Evolutionary conservation across 2,797 vertebrate species (phyloP), one percentile per base, ranked within the genome.

Genomic region (Pipistrellus pygmaeus): DNA sequence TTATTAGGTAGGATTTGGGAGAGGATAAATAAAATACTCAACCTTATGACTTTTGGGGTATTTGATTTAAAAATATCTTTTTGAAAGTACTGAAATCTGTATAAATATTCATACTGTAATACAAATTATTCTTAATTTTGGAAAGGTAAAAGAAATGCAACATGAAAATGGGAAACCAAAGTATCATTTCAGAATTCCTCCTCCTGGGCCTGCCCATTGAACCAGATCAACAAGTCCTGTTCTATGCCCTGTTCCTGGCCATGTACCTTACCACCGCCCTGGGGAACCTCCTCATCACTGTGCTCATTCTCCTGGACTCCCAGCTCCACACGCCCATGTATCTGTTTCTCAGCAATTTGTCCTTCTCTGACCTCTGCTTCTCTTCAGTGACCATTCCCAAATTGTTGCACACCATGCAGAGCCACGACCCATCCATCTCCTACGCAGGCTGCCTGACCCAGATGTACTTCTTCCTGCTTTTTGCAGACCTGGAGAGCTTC

Each of bases 401-500:
- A 4, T 8, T 96, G 44, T 2, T 96, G 9, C 60, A 91, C 13
- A 85, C 69, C 90, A 94, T 93, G 69, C 94, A 87, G 35, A 93
- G 48, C 32, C 76, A 72, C 3, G 6, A 14, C 38, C 14, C 57
- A 6, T 44, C 94, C 12, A 91, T 97, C 10, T 17, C 83, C 3
- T 96, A 97, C 27, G 30, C 96, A 0, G 96, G 93, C 9, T 98
- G 98, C 72, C 69, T 98, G 51, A 48, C 98, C 3, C 98, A 98
- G 32, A 96, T 95, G 71, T 96, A 98, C 32, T 97, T 98, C 83
- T 97, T 98, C 55, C 92, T 98, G 41, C 85, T 97, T 30, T 98
- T 98, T 95, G 98, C 95, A 27, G 97, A 97, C 5, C 53, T 98
- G 14, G 98, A 98, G 85, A 98, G 96, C 32, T 96, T 98, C 66